Conservation (phyloP, 1,140 invertebrate genomes). For the Stenopsyche tienmushanensis region DNA sequence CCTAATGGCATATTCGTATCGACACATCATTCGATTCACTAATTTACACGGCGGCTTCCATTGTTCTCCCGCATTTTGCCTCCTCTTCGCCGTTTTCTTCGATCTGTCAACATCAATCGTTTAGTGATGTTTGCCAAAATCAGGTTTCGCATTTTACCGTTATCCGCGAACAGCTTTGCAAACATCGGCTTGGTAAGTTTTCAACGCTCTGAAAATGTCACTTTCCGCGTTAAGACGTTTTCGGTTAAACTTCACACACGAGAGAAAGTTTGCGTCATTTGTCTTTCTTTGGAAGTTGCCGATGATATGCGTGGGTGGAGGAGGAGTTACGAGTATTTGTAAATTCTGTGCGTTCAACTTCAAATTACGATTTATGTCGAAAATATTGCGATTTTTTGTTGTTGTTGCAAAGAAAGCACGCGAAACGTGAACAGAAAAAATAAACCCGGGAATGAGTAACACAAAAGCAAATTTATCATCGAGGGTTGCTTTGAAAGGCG, state of each 20-base stretch:
- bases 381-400: too few relatives aligned
- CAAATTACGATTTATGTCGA: too few relatives aligned
- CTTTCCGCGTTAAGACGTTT: constrained; percentile 13
- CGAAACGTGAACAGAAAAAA: too few relatives aligned
- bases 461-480: too few relatives aligned
- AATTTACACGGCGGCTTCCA: neutral
- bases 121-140: too few relatives aligned
- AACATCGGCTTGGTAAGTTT: neutral
- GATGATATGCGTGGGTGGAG: neutral
- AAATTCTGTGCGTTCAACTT: too few relatives aligned
- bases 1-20: neutral
- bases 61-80: neutral
- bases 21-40: too few relatives aligned
- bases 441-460: too few relatives aligned
- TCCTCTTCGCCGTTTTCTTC: neutral
- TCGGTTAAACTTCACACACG: neutral
- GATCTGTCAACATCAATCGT: neutral
- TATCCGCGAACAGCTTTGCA: constrained; percentile 1
- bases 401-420: too few relatives aligned
- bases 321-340: neutral
- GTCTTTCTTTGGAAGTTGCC: constrained; percentile 19
- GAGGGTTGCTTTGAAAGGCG: too few relatives aligned
- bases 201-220: neutral
- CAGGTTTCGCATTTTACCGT: neutral
- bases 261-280: constrained; percentile 12